phyloP scores from a whole-genome alignment of 2,113 vertebrate genomes.

The Platichthys flesus region DNA sequence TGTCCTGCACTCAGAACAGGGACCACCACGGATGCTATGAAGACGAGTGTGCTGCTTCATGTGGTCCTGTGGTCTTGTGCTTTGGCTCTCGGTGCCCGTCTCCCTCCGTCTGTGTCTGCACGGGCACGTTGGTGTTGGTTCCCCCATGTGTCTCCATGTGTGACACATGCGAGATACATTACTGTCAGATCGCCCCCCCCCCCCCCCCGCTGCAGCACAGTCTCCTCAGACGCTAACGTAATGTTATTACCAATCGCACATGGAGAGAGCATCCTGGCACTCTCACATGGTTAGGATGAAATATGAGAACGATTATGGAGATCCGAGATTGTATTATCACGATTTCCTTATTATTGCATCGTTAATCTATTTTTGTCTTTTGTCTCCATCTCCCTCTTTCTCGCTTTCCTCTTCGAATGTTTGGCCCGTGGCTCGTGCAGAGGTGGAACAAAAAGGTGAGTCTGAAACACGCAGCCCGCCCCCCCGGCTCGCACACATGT shows the following conservation, averaged over 20 bases:
- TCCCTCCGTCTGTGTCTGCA: constrained; percentile 9
- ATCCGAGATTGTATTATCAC: constrained; percentile 79
- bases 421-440: constrained; percentile 86
- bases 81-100: constrained; percentile 12
- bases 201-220: constrained; percentile 37
- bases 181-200: constrained; percentile 58
- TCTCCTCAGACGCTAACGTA: constrained; percentile 69
- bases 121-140: constrained; percentile 26
- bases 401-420: constrained; percentile 84
- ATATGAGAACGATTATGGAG: constrained; percentile 79
- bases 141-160: constrained; percentile 29
- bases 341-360: constrained; percentile 90
- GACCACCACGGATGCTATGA: constrained; percentile 5
- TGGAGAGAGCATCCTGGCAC: constrained; percentile 73
- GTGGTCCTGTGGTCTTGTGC: constrained; percentile 11
- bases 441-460: constrained; percentile 99
- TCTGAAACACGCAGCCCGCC: constrained; percentile 62
- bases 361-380: constrained; percentile 98
- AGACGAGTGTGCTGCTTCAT: background rate
- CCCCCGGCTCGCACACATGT: background rate
- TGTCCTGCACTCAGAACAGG: background rate
- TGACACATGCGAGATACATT: constrained; percentile 63
- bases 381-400: constrained; percentile 89
- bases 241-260: constrained; percentile 76
- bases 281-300: constrained; percentile 81